Evolutionary conservation across 2,888 invertebrate genomes (phyloP), one percentile per base, ranked within the genome.

Genomic region (Lacanobia wlatinum): DNA sequence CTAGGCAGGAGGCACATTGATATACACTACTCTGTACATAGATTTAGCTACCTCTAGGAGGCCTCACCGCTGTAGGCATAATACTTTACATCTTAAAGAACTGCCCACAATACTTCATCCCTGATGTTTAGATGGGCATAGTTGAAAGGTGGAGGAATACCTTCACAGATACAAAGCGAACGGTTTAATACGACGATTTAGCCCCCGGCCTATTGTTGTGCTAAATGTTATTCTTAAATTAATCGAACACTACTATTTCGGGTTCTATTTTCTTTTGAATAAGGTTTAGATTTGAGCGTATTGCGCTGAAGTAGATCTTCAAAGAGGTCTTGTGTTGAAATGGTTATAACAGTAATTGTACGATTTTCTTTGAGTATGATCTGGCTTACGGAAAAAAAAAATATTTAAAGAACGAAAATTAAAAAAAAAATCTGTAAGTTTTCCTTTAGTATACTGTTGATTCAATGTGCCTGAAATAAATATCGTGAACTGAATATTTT

Each of bases 71-170:
- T 5, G 4, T 70, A 85, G 84, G 85, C 63, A 85, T 1, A 59
- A 74, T 63, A 9, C 8, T 23, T 0, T 0, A 0, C 0, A 9
- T 2, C 28, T 28, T 58, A 40, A 48, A 0, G 3, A 1, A 56
- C 5, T 8, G 23, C 34, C 64, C 59, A 10, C 28, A 61, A 38
- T 55, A 61, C 46, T 53, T 84, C 79, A 69, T 91, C 90, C 84
- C 53, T 87, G 83, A 61, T 86, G 83, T 71, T 82, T 83, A 87
- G 87, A 81, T 84, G 85, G 82, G 84, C 88, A 85, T 82, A 85
- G 88, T 89, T 88, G 90, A 92, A 93, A 95, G 94, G 94, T 94
- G 93, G 90, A 87, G 87, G 92, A 93, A 92, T 94, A 94, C 94
- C 94, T 94, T 92, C 88, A 89, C 80, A 87, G 88, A 91, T 84